Conservation (phyloP, 1,140 invertebrate genomes). For the Drosophila truncata region DNA sequence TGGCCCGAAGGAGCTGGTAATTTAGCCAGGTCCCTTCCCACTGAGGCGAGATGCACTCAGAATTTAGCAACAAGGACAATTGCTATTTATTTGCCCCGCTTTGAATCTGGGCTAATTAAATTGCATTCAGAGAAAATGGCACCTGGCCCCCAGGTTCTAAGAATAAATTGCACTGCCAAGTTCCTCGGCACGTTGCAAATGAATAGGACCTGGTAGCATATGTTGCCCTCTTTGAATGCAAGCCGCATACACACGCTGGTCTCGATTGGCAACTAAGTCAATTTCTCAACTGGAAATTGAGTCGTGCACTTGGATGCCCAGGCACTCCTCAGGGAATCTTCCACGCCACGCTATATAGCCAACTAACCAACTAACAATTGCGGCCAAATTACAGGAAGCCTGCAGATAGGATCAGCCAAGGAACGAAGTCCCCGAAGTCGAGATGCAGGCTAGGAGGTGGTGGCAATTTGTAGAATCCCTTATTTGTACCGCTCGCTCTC, state of each 20-base stretch:
- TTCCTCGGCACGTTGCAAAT: constrained; percentile 44
- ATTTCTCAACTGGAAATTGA: constrained; percentile 69
- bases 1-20: constrained; percentile 49
- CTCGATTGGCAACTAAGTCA: constrained; percentile 59
- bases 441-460: constrained; percentile 22
- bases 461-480: constrained; percentile 19
- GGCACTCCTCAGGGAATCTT: constrained; percentile 32
- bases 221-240: constrained; percentile 46
- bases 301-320: constrained; percentile 51
- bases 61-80: constrained; percentile 60
- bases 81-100: constrained; percentile 63
- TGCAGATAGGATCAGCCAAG: constrained; percentile 41
- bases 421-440: constrained; percentile 28
- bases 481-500: constrained; percentile 33
- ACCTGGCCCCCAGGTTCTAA: constrained; percentile 59
- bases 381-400: constrained; percentile 48
- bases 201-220: constrained; percentile 56
- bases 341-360: not conserved
- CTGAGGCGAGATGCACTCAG: constrained; percentile 40
- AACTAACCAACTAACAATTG: constrained; percentile 52
- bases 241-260: constrained; percentile 72
- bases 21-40: constrained; percentile 35
- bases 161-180: constrained; percentile 52
- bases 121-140: constrained; percentile 64
- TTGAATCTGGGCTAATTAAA: constrained; percentile 79